Conservation (phyloP, 2,113 vertebrate species). For the Caloenas nicobarica region DNA sequence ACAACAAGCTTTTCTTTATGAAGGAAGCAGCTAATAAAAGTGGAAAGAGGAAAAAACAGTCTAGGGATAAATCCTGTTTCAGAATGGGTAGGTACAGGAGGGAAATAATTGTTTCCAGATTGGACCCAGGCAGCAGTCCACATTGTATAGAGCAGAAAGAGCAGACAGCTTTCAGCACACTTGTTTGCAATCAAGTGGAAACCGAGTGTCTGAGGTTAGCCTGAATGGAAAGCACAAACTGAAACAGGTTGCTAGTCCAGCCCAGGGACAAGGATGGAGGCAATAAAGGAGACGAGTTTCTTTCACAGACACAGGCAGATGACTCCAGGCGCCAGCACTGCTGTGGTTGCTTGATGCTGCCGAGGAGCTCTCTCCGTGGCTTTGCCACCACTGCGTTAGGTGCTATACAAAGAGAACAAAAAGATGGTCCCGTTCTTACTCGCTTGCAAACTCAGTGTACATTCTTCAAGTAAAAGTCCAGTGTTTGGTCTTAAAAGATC, state of each 20-base stretch:
- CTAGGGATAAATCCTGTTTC: neutral
- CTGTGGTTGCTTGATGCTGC: neutral
- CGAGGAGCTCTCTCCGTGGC: neutral
- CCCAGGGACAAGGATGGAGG: neutral
- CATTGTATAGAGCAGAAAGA: neutral
- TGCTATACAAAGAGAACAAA: neutral
- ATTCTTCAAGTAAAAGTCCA: neutral
- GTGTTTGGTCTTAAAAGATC: neutral
- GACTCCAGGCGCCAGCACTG: neutral
- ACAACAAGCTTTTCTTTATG: neutral
- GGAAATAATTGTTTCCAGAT: slow-evolving; percentile 42
- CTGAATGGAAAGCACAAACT: slow-evolving; percentile 1
- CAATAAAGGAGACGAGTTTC: neutral
- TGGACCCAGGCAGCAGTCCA: neutral
- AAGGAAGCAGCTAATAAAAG: neutral
- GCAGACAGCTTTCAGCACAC: neutral
- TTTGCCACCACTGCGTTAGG: neutral
- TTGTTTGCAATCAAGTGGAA: slow-evolving; percentile 27
- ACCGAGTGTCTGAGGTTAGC: neutral
- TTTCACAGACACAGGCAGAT: neutral
- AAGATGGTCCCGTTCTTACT: neutral
- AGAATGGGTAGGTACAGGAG: neutral
- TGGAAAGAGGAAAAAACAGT: neutral
- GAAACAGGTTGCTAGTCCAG: neutral
- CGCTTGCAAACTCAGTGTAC: neutral